Base-by-base conservation (phyloP, 2,888 invertebrate genomes). In the Anarsia innoxiella region DNA sequence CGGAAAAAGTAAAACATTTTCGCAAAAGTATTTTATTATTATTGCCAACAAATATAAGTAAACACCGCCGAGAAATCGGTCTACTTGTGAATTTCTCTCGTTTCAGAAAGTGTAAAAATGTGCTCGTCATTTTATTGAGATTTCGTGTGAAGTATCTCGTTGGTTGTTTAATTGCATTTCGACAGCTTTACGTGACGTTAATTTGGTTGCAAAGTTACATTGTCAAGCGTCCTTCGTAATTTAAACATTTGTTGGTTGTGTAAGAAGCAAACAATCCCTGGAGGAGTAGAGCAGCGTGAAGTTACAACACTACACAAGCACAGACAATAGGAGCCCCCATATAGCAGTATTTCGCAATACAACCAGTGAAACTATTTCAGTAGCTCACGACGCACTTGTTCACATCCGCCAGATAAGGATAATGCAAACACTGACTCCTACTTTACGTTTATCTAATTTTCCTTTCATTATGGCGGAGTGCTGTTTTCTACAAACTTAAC, bases 281-380 rank as follows among this genome's bases (percentile, higher is more conserved):
- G 56, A 66, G 66, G 59, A 54, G 62, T 54, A 61, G 48, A 51
- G 40, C 40, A 65, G 62, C 70, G 33, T 26, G 33, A 25, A n/a
- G 32, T 33, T 33, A 26, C 26, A 19, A 33, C 33, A 33, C 26
- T 8, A 75, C 70, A 40, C n/a, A n/a, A n/a, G n/a, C n/a, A n/a
- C n/a, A n/a, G n/a, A 53, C 33, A 33, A 33, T 33, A 11, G 26
- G 15, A 33, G 14, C 26, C 33, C 11, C 23, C 31, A n/a, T 5
- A 4, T 9, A 3, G n/a, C n/a, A n/a, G n/a, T n/a, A 25, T 25
- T 5, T 25, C n/a, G 25, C 25, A 51, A 52, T n/a, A n/a, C n/a
- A 62, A 68, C 70, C 67, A 66, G 46, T 56, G 45, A 3, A 25
- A n/a, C 25, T 25, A n/a, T 25, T 25, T 25, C n/a, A 33, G 33